These are phyloP conservation scores for Merops nubicus DNA, from an alignment of 2,113 vertebrate species.

Conservation along the genomic window DNA sequence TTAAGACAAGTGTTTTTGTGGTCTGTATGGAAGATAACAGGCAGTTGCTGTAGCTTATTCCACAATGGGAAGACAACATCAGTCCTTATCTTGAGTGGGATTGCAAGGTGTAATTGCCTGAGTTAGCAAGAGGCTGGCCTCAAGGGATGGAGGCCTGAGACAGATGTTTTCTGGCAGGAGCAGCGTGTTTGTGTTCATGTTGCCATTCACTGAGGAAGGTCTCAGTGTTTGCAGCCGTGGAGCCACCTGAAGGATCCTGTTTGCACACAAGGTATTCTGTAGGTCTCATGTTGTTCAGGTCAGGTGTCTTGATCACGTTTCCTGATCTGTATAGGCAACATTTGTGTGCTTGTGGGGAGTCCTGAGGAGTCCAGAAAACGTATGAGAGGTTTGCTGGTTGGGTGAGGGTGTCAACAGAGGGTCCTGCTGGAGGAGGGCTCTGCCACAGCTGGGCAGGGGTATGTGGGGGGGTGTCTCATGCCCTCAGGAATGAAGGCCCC, in stretches of 20 bases:
- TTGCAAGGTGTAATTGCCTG: not conserved
- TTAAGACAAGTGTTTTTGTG: not conserved
- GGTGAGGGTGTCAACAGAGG: not conserved
- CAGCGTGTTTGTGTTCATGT: not conserved
- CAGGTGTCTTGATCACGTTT: not conserved
- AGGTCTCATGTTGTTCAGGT: not conserved
- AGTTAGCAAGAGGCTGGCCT: not conserved
- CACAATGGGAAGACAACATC: not conserved
- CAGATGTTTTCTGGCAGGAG: not conserved
- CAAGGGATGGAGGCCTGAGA: not conserved
- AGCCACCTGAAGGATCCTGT: not conserved
- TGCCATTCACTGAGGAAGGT: not conserved
- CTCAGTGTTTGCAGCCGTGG: not conserved
- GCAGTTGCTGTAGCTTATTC: not conserved
- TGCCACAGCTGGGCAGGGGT: not conserved
- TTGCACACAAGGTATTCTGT: not conserved
- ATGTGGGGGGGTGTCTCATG: rapidly evolving
- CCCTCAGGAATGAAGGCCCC: not conserved
- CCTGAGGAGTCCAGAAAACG: not conserved
- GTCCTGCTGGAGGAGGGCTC: not conserved
- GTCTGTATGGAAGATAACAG: not conserved
- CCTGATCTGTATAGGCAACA: not conserved
- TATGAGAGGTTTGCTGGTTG: not conserved
- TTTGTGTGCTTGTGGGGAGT: not conserved
- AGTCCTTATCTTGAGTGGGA: not conserved